These are phyloP conservation scores for Vanessa cardui DNA, from an alignment of 2,888 invertebrate species.

Conservation along the genomic window DNA sequence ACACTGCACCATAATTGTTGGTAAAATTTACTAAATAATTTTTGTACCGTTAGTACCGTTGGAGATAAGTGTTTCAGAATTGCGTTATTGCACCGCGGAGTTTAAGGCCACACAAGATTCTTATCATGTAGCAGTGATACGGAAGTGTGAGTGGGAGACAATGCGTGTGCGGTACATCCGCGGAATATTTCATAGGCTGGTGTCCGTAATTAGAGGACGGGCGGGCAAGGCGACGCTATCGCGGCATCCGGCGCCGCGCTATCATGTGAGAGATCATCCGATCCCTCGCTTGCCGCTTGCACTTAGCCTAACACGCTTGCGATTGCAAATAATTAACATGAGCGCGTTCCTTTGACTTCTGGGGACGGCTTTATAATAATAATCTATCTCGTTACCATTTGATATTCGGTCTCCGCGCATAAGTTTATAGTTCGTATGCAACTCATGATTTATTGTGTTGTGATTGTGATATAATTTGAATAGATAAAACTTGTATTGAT, in stretches of 20 bases:
- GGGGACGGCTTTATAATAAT: conserved; percentile 14
- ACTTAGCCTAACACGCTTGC: conserved; percentile 41
- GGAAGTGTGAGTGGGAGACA: conserved; percentile 66
- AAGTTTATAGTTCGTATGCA: background rate
- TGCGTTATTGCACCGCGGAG: background rate
- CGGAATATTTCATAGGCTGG: conserved; percentile 61
- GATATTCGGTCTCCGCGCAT: conserved; percentile 10
- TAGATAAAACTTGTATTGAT: conserved; percentile 1
- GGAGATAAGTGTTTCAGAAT: conserved; percentile 10
- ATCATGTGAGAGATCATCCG: conserved; percentile 75
- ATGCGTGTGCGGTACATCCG: conserved; percentile 62
- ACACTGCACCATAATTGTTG: background rate
- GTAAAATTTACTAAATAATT: conserved; percentile 1
- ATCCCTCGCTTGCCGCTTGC: conserved; percentile 39
- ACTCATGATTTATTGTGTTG: background rate
- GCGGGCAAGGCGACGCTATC: conserved; percentile 63
- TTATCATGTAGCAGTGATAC: conserved; percentile 48
- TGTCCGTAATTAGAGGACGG: conserved; percentile 73
- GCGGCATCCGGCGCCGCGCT: conserved; percentile 62
- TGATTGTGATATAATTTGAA: background rate
- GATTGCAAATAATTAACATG: conserved; percentile 43
- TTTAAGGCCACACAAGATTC: conserved; percentile 24
- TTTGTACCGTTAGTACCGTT: conserved; percentile 2
- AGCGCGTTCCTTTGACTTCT: conserved; percentile 31
- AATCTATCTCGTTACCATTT: background rate